Evolutionary conservation across 1,140 invertebrate species (phyloP).

Genomic region (Neodiprion lecontei): DNA sequence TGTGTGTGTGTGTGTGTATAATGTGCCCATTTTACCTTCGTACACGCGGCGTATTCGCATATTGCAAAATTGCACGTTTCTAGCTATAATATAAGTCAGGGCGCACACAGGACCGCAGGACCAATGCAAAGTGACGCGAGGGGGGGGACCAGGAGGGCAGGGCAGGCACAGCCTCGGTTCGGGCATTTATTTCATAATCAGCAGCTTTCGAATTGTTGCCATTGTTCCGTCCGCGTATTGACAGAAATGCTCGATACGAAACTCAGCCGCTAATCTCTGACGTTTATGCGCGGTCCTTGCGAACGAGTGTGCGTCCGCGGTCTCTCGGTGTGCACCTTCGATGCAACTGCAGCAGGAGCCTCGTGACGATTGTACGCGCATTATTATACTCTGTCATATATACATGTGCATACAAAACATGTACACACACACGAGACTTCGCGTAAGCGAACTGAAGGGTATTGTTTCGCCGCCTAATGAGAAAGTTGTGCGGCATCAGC

Average conservation of each 20-base stretch:
- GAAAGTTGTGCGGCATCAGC: conserved; percentile 51
- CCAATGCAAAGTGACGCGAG: not conserved
- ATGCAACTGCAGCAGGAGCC: not conserved
- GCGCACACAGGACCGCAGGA: not conserved
- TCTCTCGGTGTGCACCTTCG: conserved; percentile 10
- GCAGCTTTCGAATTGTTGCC: conserved; percentile 51
- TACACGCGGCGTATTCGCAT: not conserved
- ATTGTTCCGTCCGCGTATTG: conserved; percentile 50
- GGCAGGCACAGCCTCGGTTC: conserved; percentile 26
- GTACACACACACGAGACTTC: not conserved
- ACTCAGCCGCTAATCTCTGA: conserved; percentile 54
- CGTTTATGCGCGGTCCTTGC: conserved; percentile 48
- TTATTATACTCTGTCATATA: conserved; percentile 49
- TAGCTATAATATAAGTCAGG: no score
- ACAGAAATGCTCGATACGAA: conserved; percentile 57
- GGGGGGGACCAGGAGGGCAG: conserved; percentile 19
- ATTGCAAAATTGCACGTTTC: not conserved
- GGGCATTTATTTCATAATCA: conserved; percentile 55
- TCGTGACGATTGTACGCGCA: conserved; percentile 26
- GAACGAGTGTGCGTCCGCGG: conserved; percentile 17
- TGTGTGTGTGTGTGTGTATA: no score
- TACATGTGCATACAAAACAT: conserved; percentile 13
- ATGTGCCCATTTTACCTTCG: no score
- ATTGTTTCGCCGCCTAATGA: conserved; percentile 57
- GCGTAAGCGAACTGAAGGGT: conserved; percentile 38